phyloP scores from a whole-genome alignment of 1,140 invertebrate genomes.

The Gonioctena quinquepunctata region DNA sequence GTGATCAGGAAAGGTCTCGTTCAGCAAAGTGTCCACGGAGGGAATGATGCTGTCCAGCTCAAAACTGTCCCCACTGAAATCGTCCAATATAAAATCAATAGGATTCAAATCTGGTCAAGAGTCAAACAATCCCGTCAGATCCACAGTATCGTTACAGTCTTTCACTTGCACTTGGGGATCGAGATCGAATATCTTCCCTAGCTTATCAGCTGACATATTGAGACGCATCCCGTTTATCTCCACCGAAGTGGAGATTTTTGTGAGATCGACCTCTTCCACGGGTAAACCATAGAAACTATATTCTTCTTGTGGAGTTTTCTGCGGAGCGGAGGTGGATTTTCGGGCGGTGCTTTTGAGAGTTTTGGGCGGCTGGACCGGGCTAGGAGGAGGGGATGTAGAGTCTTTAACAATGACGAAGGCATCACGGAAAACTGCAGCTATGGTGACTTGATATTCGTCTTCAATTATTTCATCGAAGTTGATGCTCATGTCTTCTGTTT shows the following conservation, averaged over 20 bases:
- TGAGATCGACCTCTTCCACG: constrained; percentile 26
- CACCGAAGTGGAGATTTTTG: constrained; percentile 27
- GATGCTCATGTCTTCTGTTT: not conserved
- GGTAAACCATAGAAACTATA: constrained; percentile 27
- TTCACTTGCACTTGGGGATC: constrained; percentile 19
- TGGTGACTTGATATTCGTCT: not conserved
- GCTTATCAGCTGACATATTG: constrained; percentile 24
- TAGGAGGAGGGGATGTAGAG: not conserved
- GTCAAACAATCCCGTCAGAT: not conserved
- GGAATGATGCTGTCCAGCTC: constrained; percentile 14
- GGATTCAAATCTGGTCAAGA: constrained; percentile 11
- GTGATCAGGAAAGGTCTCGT: not conserved
- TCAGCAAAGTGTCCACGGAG: constrained; percentile 10
- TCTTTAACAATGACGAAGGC: not conserved
- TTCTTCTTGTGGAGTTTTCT: not conserved
- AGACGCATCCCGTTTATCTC: constrained; percentile 27
- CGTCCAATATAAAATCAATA: constrained; percentile 8
- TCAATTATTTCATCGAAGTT: not conserved
- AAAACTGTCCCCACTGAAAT: constrained; percentile 7
- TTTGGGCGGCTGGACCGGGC: not conserved
- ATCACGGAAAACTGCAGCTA: not conserved
- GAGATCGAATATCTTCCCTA: constrained; percentile 30
- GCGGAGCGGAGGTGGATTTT: constrained; percentile 32
- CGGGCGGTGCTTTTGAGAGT: constrained; percentile 20
- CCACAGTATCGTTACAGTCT: constrained; percentile 4